Percentiles rank a stretch among this genome's conserved stretches.
phyloP scores from a whole-genome alignment of 2,113 vertebrate genomes.

The Eonycteris spelaea region DNA sequence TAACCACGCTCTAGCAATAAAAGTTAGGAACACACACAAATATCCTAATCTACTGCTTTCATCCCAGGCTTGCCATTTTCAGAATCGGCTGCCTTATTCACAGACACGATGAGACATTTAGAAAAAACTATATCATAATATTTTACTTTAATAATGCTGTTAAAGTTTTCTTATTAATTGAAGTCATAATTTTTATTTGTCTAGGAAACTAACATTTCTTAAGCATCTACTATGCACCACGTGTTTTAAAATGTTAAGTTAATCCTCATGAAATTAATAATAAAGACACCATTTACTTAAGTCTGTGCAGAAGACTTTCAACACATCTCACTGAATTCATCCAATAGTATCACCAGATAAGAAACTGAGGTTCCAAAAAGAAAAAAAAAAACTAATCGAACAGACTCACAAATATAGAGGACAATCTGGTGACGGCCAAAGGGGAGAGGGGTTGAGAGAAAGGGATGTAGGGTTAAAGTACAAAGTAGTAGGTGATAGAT shows the following conservation, averaged over 20 bases:
- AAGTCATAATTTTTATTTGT: constrained; percentile 2
- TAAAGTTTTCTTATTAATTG: background rate
- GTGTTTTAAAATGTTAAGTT: background rate
- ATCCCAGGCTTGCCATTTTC: background rate
- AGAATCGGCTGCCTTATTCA: background rate
- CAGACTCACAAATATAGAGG: too few relatives aligned
- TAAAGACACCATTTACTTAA: background rate
- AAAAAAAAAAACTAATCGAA: too few relatives aligned
- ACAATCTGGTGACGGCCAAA: too few relatives aligned
- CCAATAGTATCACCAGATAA: background rate
- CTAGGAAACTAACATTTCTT: background rate
- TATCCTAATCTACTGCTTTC: background rate
- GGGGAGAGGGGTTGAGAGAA: too few relatives aligned
- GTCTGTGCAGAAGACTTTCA: background rate
- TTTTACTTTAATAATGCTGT: background rate
- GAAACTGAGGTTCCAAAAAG: background rate
- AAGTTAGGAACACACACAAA: background rate
- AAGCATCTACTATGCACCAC: background rate
- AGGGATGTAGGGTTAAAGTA: too few relatives aligned
- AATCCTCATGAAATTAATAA: background rate
- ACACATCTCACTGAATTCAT: background rate
- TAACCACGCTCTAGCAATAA: background rate
- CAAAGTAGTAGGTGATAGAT: too few relatives aligned
- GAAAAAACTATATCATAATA: background rate
- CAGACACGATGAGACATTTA: background rate